Evolutionary conservation across 2,888 invertebrate genomes (phyloP).

Genomic region (Orthosia gracilis): DNA sequence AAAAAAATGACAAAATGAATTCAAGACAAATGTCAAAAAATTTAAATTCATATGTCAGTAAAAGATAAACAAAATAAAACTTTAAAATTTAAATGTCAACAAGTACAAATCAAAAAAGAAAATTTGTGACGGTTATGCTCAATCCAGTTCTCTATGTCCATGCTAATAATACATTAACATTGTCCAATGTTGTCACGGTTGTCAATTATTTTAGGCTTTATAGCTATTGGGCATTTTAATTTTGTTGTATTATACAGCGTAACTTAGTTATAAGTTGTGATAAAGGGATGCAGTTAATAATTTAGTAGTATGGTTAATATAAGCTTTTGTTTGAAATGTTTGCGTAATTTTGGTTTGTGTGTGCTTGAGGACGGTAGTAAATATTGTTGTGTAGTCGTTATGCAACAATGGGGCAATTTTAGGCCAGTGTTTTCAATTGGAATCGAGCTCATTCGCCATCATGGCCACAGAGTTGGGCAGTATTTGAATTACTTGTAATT

Average conservation of each 20-base stretch:
- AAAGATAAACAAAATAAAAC: no score
- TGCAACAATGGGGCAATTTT: not conserved
- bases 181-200: constrained; percentile 33
- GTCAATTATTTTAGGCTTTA: constrained; percentile 46
- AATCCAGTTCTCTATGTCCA: no score
- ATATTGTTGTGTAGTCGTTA: not conserved
- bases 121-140: no score
- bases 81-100: no score
- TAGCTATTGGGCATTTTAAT: constrained; percentile 48
- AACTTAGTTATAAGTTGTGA: constrained; percentile 49
- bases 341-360: constrained; percentile 12
- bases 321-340: constrained; percentile 34
- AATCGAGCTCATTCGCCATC: no score
- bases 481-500: no score
- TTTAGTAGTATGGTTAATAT: constrained; percentile 12
- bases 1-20: no score
- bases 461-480: no score
- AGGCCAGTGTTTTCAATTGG: no score
- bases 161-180: constrained; percentile 40
- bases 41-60: no score
- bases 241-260: constrained; percentile 33
- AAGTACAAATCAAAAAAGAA: no score
- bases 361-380: not conserved
- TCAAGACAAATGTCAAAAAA: no score
- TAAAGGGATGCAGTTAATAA: constrained; percentile 29